Conservation (phyloP, 37 sponge, comb jelly and placozoan genomes). For the Chondrosia reniformis region DNA sequence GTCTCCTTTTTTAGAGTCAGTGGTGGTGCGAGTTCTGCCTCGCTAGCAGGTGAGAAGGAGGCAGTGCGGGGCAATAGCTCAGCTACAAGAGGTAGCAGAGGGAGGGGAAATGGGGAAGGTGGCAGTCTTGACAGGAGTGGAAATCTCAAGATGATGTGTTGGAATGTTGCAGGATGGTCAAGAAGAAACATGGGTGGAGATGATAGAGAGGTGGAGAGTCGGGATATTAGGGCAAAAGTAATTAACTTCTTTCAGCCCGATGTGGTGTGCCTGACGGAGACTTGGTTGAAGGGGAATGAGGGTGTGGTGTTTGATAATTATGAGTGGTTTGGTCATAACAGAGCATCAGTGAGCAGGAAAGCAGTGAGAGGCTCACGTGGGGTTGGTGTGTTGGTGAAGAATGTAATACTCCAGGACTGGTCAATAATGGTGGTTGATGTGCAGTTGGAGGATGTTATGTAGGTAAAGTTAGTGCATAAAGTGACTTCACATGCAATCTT, state of each 20-base stretch:
- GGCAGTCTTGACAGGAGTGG: not conserved
- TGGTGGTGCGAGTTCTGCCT: not conserved
- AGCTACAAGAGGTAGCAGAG: too few relatives aligned
- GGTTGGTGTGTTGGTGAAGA: not conserved
- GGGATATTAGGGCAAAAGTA: not conserved
- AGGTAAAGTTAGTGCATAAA: not conserved
- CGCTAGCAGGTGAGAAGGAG: not conserved
- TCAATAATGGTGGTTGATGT: not conserved
- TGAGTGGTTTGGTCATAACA: not conserved
- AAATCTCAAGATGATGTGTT: not conserved
- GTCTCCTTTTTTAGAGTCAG: conserved; percentile 4
- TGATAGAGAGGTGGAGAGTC: not conserved
- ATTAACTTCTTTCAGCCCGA: not conserved
- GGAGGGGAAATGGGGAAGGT: not conserved
- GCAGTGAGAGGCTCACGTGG: not conserved
- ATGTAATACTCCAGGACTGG: not conserved
- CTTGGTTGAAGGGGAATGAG: not conserved
- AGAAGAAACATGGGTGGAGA: not conserved
- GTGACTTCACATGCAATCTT: not conserved
- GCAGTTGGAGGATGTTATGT: not conserved
- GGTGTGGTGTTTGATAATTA: not conserved
- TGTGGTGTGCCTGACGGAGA: not conserved
- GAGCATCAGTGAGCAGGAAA: not conserved
- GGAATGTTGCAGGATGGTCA: conserved; percentile 10
- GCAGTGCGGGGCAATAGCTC: not conserved